Evolutionary conservation across 2,797 vertebrate genomes (phyloP), one percentile per base, ranked within the genome.

Genomic region (Pachyuromys duprasi): DNA sequence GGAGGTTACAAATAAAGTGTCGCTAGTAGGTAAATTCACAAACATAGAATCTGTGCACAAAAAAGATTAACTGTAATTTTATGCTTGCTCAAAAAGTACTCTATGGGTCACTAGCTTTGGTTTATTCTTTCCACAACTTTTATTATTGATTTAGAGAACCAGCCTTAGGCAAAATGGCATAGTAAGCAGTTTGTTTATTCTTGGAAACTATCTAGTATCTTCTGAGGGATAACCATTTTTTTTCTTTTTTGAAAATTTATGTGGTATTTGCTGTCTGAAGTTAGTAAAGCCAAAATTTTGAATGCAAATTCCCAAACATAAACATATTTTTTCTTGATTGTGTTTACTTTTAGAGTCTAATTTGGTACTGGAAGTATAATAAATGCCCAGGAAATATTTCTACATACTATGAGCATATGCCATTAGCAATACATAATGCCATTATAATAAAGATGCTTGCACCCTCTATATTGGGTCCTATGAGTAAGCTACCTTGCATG

Each of bases 241-340:
- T 86, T 70, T 45, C 55, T 57, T 60, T 39, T 3, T 4, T 12
- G 53, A 76, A 22, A 92, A 60, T 74, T 96, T 33, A 45, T 26
- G 86, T 57, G 90, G 36, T 76, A 8, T 86, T 88, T 96, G 6
- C 20, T 49, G 28, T 82, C 67, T 88, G 76, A 60, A 92, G 14
- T 91, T 92, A 89, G 33, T 95, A 89, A 75, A 45, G 39, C 53
- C 86, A n/a, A 91, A 89, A 84, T 91, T 89, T 91, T 83, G 91
- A 90, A 78, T 94, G 18, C 49, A 87, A 67, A 2, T 24, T 89
- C 31, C 17, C 36, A 83, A 82, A 90, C 28, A 72, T 69, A 86
- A 91, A 28, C 39, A 70, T 28, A 55, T 12, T 15, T 26, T 84
- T 20, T 62, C 55, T 89, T 83, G 33, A 79, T 69, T 76, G 39